Base-by-base conservation (phyloP, 2,113 vertebrate species). In the Brienomyrus longianalis region DNA sequence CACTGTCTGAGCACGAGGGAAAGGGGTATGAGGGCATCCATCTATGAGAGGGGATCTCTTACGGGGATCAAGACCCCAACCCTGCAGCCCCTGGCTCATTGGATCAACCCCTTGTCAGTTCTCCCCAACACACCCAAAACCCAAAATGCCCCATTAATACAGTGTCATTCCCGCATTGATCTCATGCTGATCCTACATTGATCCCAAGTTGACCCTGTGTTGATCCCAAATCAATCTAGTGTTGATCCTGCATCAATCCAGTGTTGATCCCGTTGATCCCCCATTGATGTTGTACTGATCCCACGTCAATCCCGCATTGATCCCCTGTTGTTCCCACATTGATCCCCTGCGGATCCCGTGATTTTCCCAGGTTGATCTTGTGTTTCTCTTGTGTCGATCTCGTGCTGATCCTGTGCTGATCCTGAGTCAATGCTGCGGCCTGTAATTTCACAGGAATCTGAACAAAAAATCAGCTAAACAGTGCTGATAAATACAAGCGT, bases 1-100 rank as follows among this genome's bases (percentile, higher is more conserved):
- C 92, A 91, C 92, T 92, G 92, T 91, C 90, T 91, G 89, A 91
- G 13, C 39, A 11, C 8, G 17, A 59, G 45, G 31, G 94, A 89
- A 87, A 90, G 88, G 91, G 88, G 66, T 89, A 74, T 21, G 66
- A 80, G 47, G 92, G 31, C 5, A 35, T 31, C n/a, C 48, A 23
- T 35, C 27, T 35, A n/a, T 43, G 39, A 9, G 2, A 43, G 17
- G 80, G 39, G 15, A 9, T 31, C 27, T 47, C 48, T 45, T 23
- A 15, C 48, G 3, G 48, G 7, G 54, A 4, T 17, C 6, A 5
- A 15, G 27, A 15, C 27, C 19, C 13, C 88, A 66, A 19, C 21
- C 39, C 86, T 39, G 54, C 54, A 56, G 86, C 4, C 1, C 31
- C 31, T 77, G 13, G 1, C 1, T 35, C 70, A 77, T 19, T 39